Conservation (phyloP, 2,113 vertebrate species). For the Tenebrosternarchus preto region DNA sequence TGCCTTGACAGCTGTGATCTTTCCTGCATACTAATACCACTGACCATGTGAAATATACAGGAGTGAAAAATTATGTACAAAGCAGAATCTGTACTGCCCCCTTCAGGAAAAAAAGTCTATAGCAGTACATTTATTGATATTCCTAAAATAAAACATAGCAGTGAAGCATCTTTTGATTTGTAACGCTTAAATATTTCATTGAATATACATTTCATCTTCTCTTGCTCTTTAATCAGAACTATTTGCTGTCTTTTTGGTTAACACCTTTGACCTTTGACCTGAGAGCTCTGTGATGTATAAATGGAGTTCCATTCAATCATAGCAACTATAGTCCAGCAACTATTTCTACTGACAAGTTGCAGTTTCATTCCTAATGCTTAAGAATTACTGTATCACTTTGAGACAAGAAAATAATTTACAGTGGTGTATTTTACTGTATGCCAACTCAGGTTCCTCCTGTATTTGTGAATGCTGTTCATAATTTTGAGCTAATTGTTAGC, state of each 20-base stretch:
- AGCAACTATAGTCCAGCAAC: neutral
- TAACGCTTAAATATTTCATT: no score
- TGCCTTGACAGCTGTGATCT: neutral
- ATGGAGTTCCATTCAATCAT: neutral
- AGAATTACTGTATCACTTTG: neutral
- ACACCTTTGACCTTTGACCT: neutral
- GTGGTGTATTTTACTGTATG: no score
- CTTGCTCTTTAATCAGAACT: neutral
- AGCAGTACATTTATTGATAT: neutral
- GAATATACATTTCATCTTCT: neutral
- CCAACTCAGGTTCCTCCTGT: no score
- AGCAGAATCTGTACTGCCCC: constrained; percentile 44
- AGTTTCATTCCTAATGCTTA: neutral
- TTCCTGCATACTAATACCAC: constrained; percentile 9
- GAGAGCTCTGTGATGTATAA: neutral
- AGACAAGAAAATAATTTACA: no score
- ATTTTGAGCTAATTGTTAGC: no score
- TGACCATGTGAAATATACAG: neutral
- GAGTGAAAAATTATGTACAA: neutral
- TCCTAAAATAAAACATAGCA: neutral
- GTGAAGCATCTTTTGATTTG: no score
- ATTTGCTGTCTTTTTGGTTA: neutral
- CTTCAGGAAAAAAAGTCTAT: constrained; percentile 14
- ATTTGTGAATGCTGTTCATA: no score
- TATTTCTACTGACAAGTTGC: neutral